These are phyloP conservation scores for Allygus modestus DNA, from an alignment of 2,888 invertebrate genomes.

Conservation along the genomic window DNA sequence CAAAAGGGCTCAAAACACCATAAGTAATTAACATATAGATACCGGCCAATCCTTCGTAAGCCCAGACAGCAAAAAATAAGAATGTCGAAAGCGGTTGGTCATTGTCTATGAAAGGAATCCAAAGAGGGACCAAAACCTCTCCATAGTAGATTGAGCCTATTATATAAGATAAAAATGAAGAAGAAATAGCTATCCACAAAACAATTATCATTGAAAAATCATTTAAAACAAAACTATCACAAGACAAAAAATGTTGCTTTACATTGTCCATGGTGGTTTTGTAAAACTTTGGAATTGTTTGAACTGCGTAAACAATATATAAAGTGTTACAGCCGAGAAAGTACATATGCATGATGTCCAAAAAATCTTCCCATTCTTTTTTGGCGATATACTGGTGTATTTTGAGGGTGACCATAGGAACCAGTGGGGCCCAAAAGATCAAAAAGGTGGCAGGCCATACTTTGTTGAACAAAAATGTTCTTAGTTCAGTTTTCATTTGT, in stretches of 20 bases:
- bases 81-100: background rate
- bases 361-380: slow-evolving; percentile 4
- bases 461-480: slow-evolving; percentile 7
- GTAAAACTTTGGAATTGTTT: background rate
- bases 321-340: slow-evolving; percentile 4
- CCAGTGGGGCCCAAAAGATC: background rate
- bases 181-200: background rate
- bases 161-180: background rate
- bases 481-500: slow-evolving; percentile 6
- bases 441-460: slow-evolving; percentile 5
- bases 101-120: slow-evolving; percentile 27
- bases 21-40: background rate
- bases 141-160: slow-evolving; percentile 18
- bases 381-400: background rate
- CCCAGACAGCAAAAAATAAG: background rate
- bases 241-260: background rate
- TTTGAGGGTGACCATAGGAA: background rate
- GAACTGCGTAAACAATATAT: background rate
- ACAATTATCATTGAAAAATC: background rate
- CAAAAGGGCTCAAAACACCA: background rate
- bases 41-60: background rate
- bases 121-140: slow-evolving; percentile 20
- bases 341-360: slow-evolving; percentile 30
- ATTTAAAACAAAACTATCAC: background rate
- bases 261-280: background rate